Base-by-base conservation (phyloP, 1,140 invertebrate species). In the Ruditapes philippinarum region DNA sequence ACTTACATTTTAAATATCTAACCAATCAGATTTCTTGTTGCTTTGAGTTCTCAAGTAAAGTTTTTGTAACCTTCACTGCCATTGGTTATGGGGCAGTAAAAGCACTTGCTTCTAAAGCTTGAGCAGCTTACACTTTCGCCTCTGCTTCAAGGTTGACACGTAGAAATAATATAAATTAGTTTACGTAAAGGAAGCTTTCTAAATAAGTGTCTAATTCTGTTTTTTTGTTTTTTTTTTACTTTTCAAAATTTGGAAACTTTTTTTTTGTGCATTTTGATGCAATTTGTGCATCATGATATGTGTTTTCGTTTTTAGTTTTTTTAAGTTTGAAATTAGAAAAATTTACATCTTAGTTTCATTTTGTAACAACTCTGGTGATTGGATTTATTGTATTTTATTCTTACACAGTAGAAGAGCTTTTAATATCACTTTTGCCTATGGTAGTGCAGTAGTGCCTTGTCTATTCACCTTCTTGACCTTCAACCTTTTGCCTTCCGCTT, bases 291-390 rank as follows among this genome's bases (percentile, higher is more conserved):
- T 70, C 65, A 70, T 70, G 65, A 19, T 74, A n/a, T 65, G 70
- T 74, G 45, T 51, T 79, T 19, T 88, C 65, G 19, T 79, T 57
- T n/a, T n/a, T n/a, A n/a, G n/a, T n/a, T 60, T 86, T 12, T 73
- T 60, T 87, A 28, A 81, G 38, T 79, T 57, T 65, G 51, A 51
- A 51, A 68, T 78, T 68, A 51, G 40, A 88, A 70, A n/a, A 51
- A 14, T 68, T 80, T 65, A 57, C 49, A 31, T 81, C 65, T 84
- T 74, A 33, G 60, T 83, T 82, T 78, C 22, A 84, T 84, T 60
- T 83, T 83, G 70, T 89, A 89, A 89, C 81, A 79, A 9, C 76
- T 89, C 25, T 60, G 73, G 54, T 81, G 60, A 65, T 81, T 81
- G 79, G 79, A 70, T 38, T 38, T 78, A 78, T 78, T 78, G 45